Percentiles rank a stretch among this genome's conserved stretches.
These are phyloP conservation scores for Therioaphis trifolii DNA, from an alignment of 2,888 invertebrate genomes.

Conservation along the genomic window DNA sequence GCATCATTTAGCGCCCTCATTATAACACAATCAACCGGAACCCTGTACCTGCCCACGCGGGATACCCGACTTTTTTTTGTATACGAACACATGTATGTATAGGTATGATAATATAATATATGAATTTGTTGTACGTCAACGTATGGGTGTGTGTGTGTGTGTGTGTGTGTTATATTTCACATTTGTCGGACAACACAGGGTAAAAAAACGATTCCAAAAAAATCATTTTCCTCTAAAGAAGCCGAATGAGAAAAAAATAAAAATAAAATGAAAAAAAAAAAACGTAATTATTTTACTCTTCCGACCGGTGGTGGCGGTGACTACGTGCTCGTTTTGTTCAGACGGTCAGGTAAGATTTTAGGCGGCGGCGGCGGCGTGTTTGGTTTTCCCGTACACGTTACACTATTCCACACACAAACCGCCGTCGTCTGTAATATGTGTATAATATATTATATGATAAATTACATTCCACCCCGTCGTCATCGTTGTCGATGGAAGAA, in stretches of 20 bases:
- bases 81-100: not conserved
- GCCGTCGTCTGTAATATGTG: not conserved
- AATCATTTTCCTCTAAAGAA: slow-evolving; percentile 54
- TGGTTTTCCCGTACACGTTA: slow-evolving; percentile 45
- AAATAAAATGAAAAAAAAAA: slow-evolving; percentile 8
- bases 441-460: slow-evolving; percentile 30
- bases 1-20: slow-evolving; percentile 62
- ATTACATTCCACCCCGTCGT: slow-evolving; percentile 54
- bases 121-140: too few relatives aligned
- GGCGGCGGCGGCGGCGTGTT: slow-evolving; percentile 34
- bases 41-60: slow-evolving; percentile 6
- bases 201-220: slow-evolving; percentile 30
- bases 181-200: slow-evolving; percentile 32
- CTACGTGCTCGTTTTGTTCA: slow-evolving; percentile 59
- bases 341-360: slow-evolving; percentile 3
- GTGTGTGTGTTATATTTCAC: not conserved
- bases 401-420: slow-evolving; percentile 23
- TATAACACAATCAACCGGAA: slow-evolving; percentile 62
- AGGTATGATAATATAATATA: too few relatives aligned
- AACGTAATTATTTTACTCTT: slow-evolving; percentile 54
- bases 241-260: not conserved
- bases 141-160: not conserved
- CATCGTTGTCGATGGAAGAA: not conserved
- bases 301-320: slow-evolving; percentile 11
- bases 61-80: not conserved